Evolutionary conservation across 2,797 vertebrate genomes (phyloP).

Genomic region (Amphiprion clarkii): DNA sequence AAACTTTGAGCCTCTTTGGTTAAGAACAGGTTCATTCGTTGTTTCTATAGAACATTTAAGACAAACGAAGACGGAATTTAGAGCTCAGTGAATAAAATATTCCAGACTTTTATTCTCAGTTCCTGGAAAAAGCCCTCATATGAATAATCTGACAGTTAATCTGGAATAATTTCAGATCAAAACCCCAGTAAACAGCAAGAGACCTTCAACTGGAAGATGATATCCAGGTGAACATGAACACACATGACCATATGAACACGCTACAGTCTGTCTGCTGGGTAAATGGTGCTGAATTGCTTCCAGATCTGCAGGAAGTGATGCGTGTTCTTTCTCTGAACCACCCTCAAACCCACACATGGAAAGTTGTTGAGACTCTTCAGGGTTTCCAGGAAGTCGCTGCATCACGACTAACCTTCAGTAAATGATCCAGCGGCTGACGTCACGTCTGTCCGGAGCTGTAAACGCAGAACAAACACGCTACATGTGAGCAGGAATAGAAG

Average conservation of each 20-base stretch:
- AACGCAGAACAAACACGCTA: neutral
- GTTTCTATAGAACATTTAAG: too few relatives aligned
- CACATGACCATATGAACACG: neutral
- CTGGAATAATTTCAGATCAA: too few relatives aligned
- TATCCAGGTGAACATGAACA: neutral
- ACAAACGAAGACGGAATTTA: too few relatives aligned
- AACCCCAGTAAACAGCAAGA: too few relatives aligned
- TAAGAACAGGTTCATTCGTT: too few relatives aligned
- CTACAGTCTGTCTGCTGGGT: neutral
- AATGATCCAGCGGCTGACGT: slow-evolving; percentile 35
- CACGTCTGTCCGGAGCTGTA: slow-evolving; percentile 32
- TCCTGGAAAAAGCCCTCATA: too few relatives aligned
- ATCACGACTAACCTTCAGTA: slow-evolving; percentile 20
- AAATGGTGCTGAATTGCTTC: slow-evolving; percentile 64
- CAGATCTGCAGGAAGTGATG: slow-evolving; percentile 66
- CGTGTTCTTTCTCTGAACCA: slow-evolving; percentile 25
- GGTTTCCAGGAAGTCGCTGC: slow-evolving; percentile 48
- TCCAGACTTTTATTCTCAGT: too few relatives aligned
- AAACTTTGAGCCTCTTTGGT: too few relatives aligned
- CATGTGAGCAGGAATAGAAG: too few relatives aligned
- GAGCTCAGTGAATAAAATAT: too few relatives aligned
- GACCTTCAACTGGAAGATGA: too few relatives aligned
- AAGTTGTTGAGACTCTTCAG: slow-evolving; percentile 62
- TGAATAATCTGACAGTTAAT: too few relatives aligned
- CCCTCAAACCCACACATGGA: slow-evolving; percentile 67